Conservation (phyloP, 1,140 invertebrate genomes). For the Drosophila quadrilineata region DNA sequence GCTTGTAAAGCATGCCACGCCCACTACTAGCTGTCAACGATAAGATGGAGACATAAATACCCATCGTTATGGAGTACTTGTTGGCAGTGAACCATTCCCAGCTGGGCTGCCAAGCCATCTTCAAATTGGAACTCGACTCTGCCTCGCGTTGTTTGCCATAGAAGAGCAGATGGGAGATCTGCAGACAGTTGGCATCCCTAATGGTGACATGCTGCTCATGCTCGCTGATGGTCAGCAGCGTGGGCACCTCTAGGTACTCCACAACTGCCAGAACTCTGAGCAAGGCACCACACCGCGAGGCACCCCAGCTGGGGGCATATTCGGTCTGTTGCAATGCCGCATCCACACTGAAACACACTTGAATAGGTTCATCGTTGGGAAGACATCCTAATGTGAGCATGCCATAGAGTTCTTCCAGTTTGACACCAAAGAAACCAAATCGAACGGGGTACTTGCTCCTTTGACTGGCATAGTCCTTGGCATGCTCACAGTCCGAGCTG, state of each 20-base stretch:
- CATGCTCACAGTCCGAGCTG: slow-evolving; percentile 19
- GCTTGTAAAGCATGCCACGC: slow-evolving; percentile 13
- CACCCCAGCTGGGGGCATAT: slow-evolving; percentile 87
- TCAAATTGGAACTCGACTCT: neutral
- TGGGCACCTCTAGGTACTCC: slow-evolving; percentile 84
- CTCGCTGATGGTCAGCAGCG: slow-evolving; percentile 83
- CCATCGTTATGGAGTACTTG: slow-evolving; percentile 25
- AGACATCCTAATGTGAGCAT: slow-evolving; percentile 28
- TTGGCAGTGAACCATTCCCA: neutral
- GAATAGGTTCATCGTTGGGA: neutral
- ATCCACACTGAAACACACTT: neutral
- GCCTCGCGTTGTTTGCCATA: slow-evolving; percentile 82
- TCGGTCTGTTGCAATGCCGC: slow-evolving; percentile 85
- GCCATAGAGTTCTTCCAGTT: slow-evolving; percentile 46
- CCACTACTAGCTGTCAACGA: slow-evolving; percentile 24
- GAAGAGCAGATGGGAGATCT: slow-evolving; percentile 89
- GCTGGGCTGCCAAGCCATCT: neutral
- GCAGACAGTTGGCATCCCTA: slow-evolving; percentile 76
- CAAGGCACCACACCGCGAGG: slow-evolving; percentile 87
- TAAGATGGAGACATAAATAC: slow-evolving; percentile 39
- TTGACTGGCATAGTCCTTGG: slow-evolving; percentile 22
- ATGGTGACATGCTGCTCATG: slow-evolving; percentile 22
- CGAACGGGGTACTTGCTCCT: slow-evolving; percentile 23
- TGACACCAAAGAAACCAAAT: slow-evolving; percentile 49
- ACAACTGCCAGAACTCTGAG: slow-evolving; percentile 90